Base-by-base conservation (phyloP, 2,888 invertebrate genomes). In the Polia nebulosa region DNA sequence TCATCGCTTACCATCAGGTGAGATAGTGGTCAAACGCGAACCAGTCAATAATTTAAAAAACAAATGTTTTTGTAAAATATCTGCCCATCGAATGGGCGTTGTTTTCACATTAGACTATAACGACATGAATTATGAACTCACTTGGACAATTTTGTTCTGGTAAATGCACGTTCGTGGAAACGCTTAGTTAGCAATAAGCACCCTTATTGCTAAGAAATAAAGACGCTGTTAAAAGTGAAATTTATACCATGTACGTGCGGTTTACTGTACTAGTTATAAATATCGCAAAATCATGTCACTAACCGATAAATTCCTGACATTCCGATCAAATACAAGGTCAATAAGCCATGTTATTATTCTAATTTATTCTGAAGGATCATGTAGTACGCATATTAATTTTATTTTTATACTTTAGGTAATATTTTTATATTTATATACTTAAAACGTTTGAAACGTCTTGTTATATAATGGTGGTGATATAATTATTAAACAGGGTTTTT, bases 391-490 rank as follows among this genome's bases (percentile, higher is more conserved):
- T 51, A 57, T 53, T 74, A 60, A 39, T 53, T 39, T 15, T 34
- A 11, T 44, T 51, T 65, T 53, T 56, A 65, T 51, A 45, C 0
- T 36, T 17, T n/a, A 22, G 17, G 17, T n/a, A 0, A 34, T 59
- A 60, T 53, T 49, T 62, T 34, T n/a, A 39, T 41, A n/a, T n/a
- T 41, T 29, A 29, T 29, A 29, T 52, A 25, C 49, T 27, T 47
- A 4, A 44, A 49, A 61, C 44, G 51, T 56, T 64, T 22, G 25
- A 20, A 72, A 58, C 55, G 34, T 58, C 44, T 47, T 53, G 47
- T 66, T 66, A 67, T 15, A 29, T 34, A 66, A 53, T 59, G 82
- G 80, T 81, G 80, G 58, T 41, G 61, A 70, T 68, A 66, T 74
- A n/a, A 56, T 55, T 62, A 62, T 71, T 72, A 67, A 58, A 80